Conservation (phyloP, 2,888 invertebrate species). For the Eupithecia subfuscata region DNA sequence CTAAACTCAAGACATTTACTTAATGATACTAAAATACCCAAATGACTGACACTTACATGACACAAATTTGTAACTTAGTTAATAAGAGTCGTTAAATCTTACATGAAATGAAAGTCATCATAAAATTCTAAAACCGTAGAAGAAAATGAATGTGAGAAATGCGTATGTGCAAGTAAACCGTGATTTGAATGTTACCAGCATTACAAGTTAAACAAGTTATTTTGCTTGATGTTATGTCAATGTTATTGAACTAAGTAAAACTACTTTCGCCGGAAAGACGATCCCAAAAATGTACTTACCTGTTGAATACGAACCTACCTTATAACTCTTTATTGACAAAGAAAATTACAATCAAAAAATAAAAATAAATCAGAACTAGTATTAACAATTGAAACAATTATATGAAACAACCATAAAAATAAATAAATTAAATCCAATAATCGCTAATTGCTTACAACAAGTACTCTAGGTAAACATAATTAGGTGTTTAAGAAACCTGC, state of each 20-base stretch:
- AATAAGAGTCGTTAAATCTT: constrained; percentile 16
- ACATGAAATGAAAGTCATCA: constrained; percentile 21
- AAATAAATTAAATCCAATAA: too few species aligned
- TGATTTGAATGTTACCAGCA: constrained; percentile 18
- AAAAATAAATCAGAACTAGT: too few species aligned
- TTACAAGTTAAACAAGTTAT: constrained; percentile 6
- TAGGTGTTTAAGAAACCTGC: background rate
- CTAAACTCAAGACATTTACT: constrained; percentile 35
- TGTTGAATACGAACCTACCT: too few species aligned
- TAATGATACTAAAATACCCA: constrained; percentile 31
- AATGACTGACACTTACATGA: constrained; percentile 26
- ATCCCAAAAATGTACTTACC: background rate
- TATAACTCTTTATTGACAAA: too few species aligned
- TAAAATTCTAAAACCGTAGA: constrained; percentile 18
- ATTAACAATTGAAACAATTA: background rate
- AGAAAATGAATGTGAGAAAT: constrained; percentile 26
- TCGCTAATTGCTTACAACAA: too few species aligned
- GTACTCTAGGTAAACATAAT: background rate
- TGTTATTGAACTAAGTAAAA: background rate
- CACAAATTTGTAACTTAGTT: constrained; percentile 23
- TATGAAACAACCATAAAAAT: too few species aligned
- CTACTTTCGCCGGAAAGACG: background rate
- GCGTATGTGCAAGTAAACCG: constrained; percentile 11
- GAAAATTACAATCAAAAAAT: too few species aligned
- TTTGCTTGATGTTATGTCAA: constrained; percentile 1